Evolutionary conservation across 2,797 vertebrate species (phyloP).

Genomic region (Danio jaintianensis): DNA sequence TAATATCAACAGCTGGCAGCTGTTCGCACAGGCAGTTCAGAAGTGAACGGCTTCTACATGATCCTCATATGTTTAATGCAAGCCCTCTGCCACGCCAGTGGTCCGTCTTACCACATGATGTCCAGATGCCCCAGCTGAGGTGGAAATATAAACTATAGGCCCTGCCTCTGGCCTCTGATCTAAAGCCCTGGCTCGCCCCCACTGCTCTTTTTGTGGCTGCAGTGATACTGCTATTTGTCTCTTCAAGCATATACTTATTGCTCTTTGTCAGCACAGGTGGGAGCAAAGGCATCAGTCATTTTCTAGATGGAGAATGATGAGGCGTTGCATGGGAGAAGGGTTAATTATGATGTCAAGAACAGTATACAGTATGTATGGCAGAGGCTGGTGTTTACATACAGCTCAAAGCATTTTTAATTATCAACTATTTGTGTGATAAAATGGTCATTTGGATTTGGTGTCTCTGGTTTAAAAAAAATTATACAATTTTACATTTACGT

Average conservation of each 20-base stretch:
- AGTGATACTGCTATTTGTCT: slow-evolving; percentile 56
- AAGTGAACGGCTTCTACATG: slow-evolving; percentile 76
- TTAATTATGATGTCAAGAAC: slow-evolving; percentile 32
- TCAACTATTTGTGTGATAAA: slow-evolving; percentile 14
- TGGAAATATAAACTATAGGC: slow-evolving; percentile 59
- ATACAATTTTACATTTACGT: too few relatives aligned
- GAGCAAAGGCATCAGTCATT: slow-evolving; percentile 71
- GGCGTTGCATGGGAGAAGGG: slow-evolving; percentile 34
- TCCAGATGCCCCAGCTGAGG: slow-evolving; percentile 67
- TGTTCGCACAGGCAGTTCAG: slow-evolving; percentile 73
- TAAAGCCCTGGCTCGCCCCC: slow-evolving; percentile 18
- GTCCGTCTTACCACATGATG: slow-evolving; percentile 76
- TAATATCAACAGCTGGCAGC: slow-evolving; percentile 73
- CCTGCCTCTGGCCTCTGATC: slow-evolving; percentile 52
- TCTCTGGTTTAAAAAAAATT: too few relatives aligned
- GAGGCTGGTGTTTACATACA: slow-evolving; percentile 34
- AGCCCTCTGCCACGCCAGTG: slow-evolving; percentile 65
- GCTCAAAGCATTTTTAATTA: slow-evolving; percentile 42
- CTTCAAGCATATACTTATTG: slow-evolving; percentile 74
- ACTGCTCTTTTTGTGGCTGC: slow-evolving; percentile 61
- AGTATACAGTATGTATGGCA: slow-evolving; percentile 33
- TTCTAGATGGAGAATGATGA: slow-evolving; percentile 65
- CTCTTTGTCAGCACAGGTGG: slow-evolving; percentile 71
- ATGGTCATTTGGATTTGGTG: too few relatives aligned
- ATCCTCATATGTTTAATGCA: slow-evolving; percentile 73